Evolutionary conservation across 1,140 invertebrate genomes (phyloP), one percentile per base, ranked within the genome.

Genomic region (Bombus confusus): DNA sequence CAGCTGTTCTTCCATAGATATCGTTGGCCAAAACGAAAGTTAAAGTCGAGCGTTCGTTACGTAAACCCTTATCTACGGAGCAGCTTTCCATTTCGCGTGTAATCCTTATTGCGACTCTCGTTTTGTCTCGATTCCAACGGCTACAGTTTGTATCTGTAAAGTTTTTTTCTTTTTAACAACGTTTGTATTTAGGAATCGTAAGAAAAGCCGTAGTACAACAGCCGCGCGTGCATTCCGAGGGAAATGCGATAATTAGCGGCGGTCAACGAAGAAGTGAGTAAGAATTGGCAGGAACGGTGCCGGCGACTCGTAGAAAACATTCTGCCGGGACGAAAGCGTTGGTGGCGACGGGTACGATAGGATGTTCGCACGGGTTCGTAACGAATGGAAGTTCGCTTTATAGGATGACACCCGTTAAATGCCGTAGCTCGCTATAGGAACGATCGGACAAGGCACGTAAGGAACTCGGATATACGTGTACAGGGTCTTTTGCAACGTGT

Each of bases 331-430:
- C 25, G 71, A 25, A 25, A 22, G 25, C 1, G 3, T 64, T 6
- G 57, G 75, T 15, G 71, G 31, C 62, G 57, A n/a, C 39, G 22
- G 43, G 62, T 57, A 64, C 74, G 75, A 88, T 86, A 66, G 47
- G 39, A 88, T 25, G 13, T 22, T 31, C 71, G 69, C 43, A 31
- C 34, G 82, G 41, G 72, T 77, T 82, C 68, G 72, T 64, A 31
- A 72, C 52, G 83, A 71, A 80, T 87, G 66, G 79, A 84, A 88
- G 85, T 90, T 91, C 87, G 41, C 86, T 92, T 91, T 87, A 82
- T 76, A 81, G 80, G 87, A 91, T 93, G 93, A 94, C 93, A 94
- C 93, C 93, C 94, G 93, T 94, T 95, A 95, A 95, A 93, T 94
- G 92, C 87, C 82, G 77, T 86, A 73, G 83, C 85, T 83, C 76